phyloP scores from a whole-genome alignment of 2,797 vertebrate genomes.

The Malurus leucopterus region DNA sequence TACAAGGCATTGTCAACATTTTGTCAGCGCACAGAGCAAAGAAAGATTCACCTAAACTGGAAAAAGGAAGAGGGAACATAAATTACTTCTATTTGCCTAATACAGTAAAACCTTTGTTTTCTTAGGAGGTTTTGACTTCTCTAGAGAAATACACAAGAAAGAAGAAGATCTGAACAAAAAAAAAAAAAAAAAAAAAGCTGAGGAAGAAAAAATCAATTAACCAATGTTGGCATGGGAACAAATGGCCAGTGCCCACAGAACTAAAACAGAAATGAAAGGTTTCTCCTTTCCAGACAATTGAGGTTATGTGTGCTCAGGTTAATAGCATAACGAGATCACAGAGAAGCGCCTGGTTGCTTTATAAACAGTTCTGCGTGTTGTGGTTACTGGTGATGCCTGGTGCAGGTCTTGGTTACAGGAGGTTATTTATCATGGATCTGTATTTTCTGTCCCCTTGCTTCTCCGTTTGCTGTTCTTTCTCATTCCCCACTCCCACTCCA shows the following conservation, averaged over 20 bases:
- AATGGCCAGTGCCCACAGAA: not conserved
- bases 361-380: not conserved
- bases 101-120: not conserved
- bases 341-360: rapidly evolving
- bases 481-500: not conserved
- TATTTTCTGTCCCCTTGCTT: not conserved
- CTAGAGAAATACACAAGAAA: not conserved
- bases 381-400: not conserved
- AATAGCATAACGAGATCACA: not conserved
- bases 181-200: not conserved
- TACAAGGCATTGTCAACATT: not conserved
- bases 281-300: not conserved
- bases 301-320: not conserved
- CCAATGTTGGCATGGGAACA: not conserved
- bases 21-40: not conserved
- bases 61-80: not conserved
- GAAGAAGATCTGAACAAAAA: not conserved
- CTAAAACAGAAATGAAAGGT: not conserved
- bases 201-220: not conserved
- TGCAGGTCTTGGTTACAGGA: not conserved
- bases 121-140: not conserved
- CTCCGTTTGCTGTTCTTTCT: not conserved
- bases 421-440: not conserved
- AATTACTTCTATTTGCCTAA: not conserved
- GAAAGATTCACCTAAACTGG: not conserved